A percentile compares a stretch with the other conserved stretches of the same genome.
These are phyloP conservation scores for Dasyurus viverrinus DNA, from an alignment of 2,113 vertebrate genomes.

Conservation along the genomic window DNA sequence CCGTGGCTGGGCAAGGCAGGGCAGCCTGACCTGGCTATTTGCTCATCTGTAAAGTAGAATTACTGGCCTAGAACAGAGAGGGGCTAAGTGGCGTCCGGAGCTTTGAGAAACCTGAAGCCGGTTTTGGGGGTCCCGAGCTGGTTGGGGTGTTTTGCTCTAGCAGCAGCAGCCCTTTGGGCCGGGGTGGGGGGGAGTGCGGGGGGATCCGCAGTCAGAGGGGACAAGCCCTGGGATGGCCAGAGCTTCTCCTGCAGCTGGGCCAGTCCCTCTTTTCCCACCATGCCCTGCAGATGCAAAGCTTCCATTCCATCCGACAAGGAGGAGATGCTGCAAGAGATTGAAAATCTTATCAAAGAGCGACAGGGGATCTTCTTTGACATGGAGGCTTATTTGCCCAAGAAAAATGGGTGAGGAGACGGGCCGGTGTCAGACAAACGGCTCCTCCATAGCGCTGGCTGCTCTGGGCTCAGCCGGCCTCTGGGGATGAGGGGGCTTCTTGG, in stretches of 20 bases:
- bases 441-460: background rate
- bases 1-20: too few species aligned
- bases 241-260: background rate
- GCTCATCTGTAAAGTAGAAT: background rate
- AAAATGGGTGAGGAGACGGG: constrained; percentile 89
- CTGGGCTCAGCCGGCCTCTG: background rate
- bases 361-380: constrained; percentile 93
- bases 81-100: too few species aligned
- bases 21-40: background rate
- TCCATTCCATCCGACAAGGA: constrained; percentile 77
- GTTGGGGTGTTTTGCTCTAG: too few species aligned
- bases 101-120: too few species aligned
- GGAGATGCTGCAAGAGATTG: constrained; percentile 82
- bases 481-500: background rate
- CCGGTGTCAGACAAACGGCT: background rate
- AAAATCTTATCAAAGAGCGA: constrained; percentile 88
- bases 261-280: background rate
- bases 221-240: background rate
- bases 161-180: background rate
- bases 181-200: too few species aligned
- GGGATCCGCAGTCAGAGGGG: background rate
- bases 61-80: background rate
- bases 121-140: too few species aligned
- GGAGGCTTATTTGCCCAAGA: constrained; percentile 96
- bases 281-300: constrained; percentile 83